phyloP scores from a whole-genome alignment of 1,140 invertebrate species.

The Drosophila eugracilis region DNA sequence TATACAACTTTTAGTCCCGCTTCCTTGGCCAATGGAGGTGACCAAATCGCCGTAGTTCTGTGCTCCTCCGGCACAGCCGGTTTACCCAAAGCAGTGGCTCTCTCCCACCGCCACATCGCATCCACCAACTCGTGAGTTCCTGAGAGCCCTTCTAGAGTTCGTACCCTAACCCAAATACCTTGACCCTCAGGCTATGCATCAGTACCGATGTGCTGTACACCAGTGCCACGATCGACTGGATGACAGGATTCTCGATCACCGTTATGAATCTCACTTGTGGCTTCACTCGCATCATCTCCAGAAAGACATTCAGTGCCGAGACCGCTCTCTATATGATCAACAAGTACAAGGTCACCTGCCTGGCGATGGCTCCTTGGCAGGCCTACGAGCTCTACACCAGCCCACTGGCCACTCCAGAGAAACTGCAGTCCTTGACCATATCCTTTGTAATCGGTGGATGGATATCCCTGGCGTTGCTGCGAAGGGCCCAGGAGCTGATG shows the following conservation, averaged over 20 bases:
- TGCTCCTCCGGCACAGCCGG: slow-evolving; percentile 91
- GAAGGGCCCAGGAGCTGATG: slow-evolving; percentile 35
- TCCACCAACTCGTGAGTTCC: slow-evolving; percentile 31
- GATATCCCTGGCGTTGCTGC: slow-evolving; percentile 34
- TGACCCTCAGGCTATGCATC: slow-evolving; percentile 23
- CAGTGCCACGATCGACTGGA: slow-evolving; percentile 50
- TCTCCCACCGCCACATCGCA: slow-evolving; percentile 85
- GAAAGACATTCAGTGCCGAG: slow-evolving; percentile 33
- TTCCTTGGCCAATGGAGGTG: slow-evolving; percentile 24
- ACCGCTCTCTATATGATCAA: slow-evolving; percentile 5
- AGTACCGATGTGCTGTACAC: slow-evolving; percentile 55
- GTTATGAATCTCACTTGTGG: slow-evolving; percentile 42
- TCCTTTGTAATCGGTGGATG: slow-evolving; percentile 48
- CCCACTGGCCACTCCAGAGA: slow-evolving; percentile 35
- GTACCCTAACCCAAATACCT: neutral
- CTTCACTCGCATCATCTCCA: slow-evolving; percentile 41
- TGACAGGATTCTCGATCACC: slow-evolving; percentile 52
- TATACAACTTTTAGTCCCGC: slow-evolving; percentile 28
- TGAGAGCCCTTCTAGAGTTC: neutral
- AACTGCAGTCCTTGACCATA: slow-evolving; percentile 9
- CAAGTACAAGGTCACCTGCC: slow-evolving; percentile 39
- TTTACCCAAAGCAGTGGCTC: slow-evolving; percentile 90
- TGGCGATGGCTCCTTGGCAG: slow-evolving; percentile 59
- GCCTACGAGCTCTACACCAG: slow-evolving; percentile 59
- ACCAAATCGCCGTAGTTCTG: slow-evolving; percentile 73